Conservation (phyloP, 2,113 vertebrate species). For the Pseudopodoces humilis region DNA sequence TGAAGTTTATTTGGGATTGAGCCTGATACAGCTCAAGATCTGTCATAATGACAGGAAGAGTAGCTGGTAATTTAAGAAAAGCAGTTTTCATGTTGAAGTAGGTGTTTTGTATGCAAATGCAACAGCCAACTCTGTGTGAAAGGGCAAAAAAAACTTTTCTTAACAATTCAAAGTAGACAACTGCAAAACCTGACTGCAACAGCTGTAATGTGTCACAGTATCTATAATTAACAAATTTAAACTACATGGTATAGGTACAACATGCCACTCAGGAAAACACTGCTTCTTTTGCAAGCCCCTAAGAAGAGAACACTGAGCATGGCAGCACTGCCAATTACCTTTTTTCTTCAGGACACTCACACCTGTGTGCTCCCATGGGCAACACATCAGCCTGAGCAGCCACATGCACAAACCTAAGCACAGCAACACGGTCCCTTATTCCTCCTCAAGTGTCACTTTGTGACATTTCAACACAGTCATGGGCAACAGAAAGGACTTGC, state of each 20-base stretch:
- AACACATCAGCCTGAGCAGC: neutral
- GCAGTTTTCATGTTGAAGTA: neutral
- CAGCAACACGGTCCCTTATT: neutral
- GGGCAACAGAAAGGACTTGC: neutral
- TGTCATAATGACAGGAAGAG: neutral
- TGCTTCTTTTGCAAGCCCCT: neutral
- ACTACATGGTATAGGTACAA: accelerated
- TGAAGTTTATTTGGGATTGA: neutral
- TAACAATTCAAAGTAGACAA: neutral
- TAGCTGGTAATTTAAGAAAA: neutral
- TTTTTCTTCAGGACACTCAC: neutral
- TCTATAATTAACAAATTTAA: neutral
- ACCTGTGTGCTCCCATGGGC: neutral
- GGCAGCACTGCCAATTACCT: neutral
- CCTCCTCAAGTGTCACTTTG: neutral
- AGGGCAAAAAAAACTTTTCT: neutral
- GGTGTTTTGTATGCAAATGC: neutral
- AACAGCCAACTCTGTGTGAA: neutral
- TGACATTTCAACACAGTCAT: neutral
- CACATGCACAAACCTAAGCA: neutral
- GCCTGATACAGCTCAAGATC: neutral
- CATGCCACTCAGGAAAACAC: neutral
- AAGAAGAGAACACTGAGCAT: neutral
- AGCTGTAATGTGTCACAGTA: neutral
- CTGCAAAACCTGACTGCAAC: neutral